A percentile compares a stretch with the other conserved stretches of the same genome.
These are phyloP conservation scores for Cephus cinctus DNA, from an alignment of 1,140 invertebrate genomes.

Conservation along the genomic window DNA sequence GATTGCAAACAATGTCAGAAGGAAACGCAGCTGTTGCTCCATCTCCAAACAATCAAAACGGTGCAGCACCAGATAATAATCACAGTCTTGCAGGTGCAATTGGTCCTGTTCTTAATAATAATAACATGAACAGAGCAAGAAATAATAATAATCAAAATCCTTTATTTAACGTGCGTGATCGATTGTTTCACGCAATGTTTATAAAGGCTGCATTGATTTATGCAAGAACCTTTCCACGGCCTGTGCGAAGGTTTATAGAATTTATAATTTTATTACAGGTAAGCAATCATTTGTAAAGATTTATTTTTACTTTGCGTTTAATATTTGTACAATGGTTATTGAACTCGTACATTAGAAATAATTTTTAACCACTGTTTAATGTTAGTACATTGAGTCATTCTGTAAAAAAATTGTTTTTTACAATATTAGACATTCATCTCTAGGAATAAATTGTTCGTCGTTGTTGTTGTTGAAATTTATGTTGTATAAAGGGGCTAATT, in stretches of 20 bases:
- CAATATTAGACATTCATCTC: no score
- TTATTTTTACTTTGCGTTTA: no score
- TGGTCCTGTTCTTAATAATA: conserved; percentile 38
- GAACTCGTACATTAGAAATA: no score
- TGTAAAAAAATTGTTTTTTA: no score
- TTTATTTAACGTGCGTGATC: conserved; percentile 81
- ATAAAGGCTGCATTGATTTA: conserved; percentile 89
- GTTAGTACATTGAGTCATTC: no score
- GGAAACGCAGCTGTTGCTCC: no score
- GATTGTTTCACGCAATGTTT: conserved; percentile 94
- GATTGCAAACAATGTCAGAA: no score
- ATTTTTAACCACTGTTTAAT: no score
- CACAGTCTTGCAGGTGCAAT: conserved; percentile 39
- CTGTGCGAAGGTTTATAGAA: conserved; percentile 85
- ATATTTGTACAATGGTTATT: no score
- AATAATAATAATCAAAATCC: conserved; percentile 64
- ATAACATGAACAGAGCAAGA: conserved; percentile 33
- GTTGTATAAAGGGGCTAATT: no score
- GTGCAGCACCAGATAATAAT: conserved; percentile 40
- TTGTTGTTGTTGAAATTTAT: no score
- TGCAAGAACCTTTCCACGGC: conserved; percentile 83
- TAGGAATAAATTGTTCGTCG: no score
- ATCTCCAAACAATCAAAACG: conserved; percentile 48
- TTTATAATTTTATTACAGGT: conserved; percentile 87
- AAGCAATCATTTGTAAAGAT: conserved; percentile 35